A percentile compares a stretch with the other conserved stretches of the same genome.
These are phyloP conservation scores for Pterophyllum scalare DNA, from an alignment of 2,113 vertebrate species.

Conservation along the genomic window DNA sequence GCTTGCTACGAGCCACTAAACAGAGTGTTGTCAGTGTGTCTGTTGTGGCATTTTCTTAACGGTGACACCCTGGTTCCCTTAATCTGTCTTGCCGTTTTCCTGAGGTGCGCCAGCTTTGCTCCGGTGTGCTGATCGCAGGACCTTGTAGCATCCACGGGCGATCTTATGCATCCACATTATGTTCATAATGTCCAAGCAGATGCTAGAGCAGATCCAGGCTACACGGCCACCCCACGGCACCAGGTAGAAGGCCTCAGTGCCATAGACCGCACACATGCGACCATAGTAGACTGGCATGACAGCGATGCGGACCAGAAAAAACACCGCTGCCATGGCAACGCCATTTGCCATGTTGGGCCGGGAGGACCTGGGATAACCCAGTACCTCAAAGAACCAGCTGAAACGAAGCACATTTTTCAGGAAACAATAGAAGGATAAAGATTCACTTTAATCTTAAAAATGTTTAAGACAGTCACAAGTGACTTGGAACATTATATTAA, in stretches of 20 bases:
- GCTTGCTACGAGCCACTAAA: slow-evolving; percentile 6
- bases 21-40: slow-evolving; percentile 11
- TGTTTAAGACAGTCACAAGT: neutral
- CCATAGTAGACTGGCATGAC: slow-evolving; percentile 91
- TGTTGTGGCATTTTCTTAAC: slow-evolving; percentile 11
- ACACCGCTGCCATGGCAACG: slow-evolving; percentile 91
- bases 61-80: slow-evolving; percentile 39
- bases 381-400: slow-evolving; percentile 98
- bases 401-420: slow-evolving; percentile 75
- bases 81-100: slow-evolving; percentile 92
- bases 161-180: slow-evolving; percentile 99
- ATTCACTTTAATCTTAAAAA: neutral
- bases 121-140: slow-evolving; percentile 83
- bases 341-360: slow-evolving; percentile 93
- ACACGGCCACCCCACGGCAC: slow-evolving; percentile 86
- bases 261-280: slow-evolving; percentile 85
- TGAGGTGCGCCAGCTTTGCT: slow-evolving; percentile 77
- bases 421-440: neutral
- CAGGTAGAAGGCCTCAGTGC: slow-evolving; percentile 88
- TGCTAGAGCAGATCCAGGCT: slow-evolving; percentile 89
- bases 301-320: slow-evolving; percentile 93
- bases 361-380: slow-evolving; percentile 92
- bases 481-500: neutral
- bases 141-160: slow-evolving; percentile 90
- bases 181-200: slow-evolving; percentile 95